Evolutionary conservation across 2,888 invertebrate genomes (phyloP).

Genomic region (Meloe dianella): DNA sequence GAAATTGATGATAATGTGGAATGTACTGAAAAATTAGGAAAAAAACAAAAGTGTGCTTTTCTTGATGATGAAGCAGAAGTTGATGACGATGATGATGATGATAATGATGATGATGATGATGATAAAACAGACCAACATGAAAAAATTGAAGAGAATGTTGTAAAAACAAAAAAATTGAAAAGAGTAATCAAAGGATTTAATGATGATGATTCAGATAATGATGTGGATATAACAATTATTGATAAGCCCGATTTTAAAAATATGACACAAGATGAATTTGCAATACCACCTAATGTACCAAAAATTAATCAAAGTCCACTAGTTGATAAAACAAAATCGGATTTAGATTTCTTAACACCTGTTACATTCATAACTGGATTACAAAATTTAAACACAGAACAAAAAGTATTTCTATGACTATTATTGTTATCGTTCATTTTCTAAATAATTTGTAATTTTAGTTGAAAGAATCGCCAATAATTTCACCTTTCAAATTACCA

Average conservation of each 20-base stretch:
- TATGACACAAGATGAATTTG: conserved; percentile 49
- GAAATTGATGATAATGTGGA: conserved; percentile 59
- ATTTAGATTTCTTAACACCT: conserved; percentile 60
- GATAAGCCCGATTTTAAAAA: background rate
- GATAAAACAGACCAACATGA: conserved; percentile 27
- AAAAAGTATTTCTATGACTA: background rate
- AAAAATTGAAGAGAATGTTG: conserved; percentile 23
- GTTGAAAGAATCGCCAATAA: conserved; percentile 42
- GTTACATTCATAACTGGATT: conserved; percentile 59
- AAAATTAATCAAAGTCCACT: conserved; percentile 44
- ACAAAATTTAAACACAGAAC: conserved; percentile 46
- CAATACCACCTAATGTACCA: conserved; percentile 50
- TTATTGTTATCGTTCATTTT: conserved; percentile 5
- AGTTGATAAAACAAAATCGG: conserved; percentile 38
- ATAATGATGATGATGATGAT: conserved; percentile 41
- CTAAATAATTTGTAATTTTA: conserved; percentile 16
- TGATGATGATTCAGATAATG: conserved; percentile 29
- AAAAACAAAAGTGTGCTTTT: conserved; percentile 47
- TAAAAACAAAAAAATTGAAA: conserved; percentile 14
- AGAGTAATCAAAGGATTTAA: conserved; percentile 7
- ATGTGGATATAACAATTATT: conserved; percentile 30
- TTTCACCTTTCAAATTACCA: conserved; percentile 43
- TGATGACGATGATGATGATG: conserved; percentile 45
- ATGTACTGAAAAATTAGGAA: conserved; percentile 44
- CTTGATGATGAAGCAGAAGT: conserved; percentile 55